phyloP scores from a whole-genome alignment of 1,140 invertebrate species.

The Teleogryllus occipitalis region DNA sequence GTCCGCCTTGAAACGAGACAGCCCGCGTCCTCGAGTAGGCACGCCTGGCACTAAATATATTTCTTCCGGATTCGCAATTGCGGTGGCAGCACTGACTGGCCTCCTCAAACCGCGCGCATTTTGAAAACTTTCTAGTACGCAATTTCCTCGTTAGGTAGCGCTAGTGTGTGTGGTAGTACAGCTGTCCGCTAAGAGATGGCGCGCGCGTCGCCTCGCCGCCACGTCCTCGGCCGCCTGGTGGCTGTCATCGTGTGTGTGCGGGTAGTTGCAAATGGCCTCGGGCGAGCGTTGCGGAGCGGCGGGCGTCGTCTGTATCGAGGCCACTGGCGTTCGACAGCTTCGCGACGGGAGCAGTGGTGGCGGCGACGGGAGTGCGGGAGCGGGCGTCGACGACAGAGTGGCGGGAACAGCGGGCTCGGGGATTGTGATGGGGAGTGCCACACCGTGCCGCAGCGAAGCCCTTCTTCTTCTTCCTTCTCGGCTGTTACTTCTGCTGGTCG shows the following conservation, averaged over 20 bases:
- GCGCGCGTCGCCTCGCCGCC: too few relatives aligned
- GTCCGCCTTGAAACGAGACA: too few relatives aligned
- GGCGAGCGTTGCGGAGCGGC: not conserved
- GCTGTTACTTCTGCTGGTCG: not conserved
- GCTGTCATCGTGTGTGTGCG: not conserved
- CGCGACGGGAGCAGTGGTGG: not conserved
- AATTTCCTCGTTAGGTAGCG: not conserved
- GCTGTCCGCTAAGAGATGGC: not conserved
- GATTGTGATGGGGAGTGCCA: not conserved
- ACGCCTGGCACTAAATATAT: too few relatives aligned
- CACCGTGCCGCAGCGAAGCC: not conserved
- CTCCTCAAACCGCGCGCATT: not conserved
- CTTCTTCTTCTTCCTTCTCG: too few relatives aligned
- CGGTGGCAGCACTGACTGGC: not conserved
- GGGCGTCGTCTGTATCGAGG: not conserved
- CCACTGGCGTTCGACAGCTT: not conserved
- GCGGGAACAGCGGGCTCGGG: too few relatives aligned
- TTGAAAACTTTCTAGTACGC: not conserved
- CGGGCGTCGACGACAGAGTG: not conserved
- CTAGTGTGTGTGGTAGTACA: not conserved
- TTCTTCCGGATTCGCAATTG: too few relatives aligned
- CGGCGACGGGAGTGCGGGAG: too few relatives aligned
- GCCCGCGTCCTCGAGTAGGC: too few relatives aligned
- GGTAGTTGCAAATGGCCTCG: not conserved
- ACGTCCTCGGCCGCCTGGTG: not conserved